Percentiles rank a stretch among this genome's conserved stretches.
phyloP scores from a whole-genome alignment of 2,797 vertebrate genomes.

The Knipowitschia caucasica region DNA sequence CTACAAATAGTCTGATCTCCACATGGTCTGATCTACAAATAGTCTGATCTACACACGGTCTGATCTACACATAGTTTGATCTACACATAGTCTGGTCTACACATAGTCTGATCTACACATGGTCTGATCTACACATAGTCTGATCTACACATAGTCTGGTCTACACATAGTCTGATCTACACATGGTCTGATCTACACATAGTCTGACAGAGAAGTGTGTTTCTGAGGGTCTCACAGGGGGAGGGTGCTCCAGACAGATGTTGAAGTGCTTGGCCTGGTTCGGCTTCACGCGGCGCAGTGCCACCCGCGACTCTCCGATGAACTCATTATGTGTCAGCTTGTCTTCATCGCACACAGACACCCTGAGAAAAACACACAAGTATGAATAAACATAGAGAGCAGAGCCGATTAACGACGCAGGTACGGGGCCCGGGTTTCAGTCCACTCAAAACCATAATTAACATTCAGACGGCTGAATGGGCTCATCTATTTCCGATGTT shows the following conservation, averaged over 20 bases:
- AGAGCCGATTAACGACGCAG: slow-evolving; percentile 15
- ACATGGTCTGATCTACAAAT: too few relatives aligned
- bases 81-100: too few relatives aligned
- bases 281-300: slow-evolving; percentile 85
- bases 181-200: too few relatives aligned
- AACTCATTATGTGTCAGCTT: slow-evolving; percentile 92
- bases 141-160: too few relatives aligned
- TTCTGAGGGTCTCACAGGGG: slow-evolving; percentile 73
- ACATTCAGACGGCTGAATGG: background rate
- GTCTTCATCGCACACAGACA: slow-evolving; percentile 90
- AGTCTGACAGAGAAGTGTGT: background rate
- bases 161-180: too few relatives aligned
- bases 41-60: too few relatives aligned
- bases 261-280: slow-evolving; percentile 88
- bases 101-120: too few relatives aligned
- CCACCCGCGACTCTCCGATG: slow-evolving; percentile 88
- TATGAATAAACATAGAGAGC: slow-evolving; percentile 28
- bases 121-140: too few relatives aligned
- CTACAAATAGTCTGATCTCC: too few relatives aligned
- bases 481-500: background rate
- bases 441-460: background rate
- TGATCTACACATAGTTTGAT: too few relatives aligned
- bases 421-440: background rate
- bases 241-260: slow-evolving; percentile 86
- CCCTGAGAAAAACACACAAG: slow-evolving; percentile 61